Conservation (phyloP, 2,888 invertebrate species). For the Macropis europaea region DNA sequence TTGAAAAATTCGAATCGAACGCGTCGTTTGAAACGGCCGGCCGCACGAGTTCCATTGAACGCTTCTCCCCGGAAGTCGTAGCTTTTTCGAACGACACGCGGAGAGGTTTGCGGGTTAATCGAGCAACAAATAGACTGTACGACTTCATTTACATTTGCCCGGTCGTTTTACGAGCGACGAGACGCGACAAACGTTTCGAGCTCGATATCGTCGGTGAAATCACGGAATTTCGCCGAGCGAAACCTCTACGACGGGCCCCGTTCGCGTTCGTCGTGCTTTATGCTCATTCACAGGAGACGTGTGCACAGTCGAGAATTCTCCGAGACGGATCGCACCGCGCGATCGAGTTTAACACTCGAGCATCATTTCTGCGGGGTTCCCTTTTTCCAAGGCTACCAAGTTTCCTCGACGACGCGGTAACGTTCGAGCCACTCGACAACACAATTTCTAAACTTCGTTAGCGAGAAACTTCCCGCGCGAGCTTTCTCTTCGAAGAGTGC, state of each 20-base stretch:
- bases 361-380: background rate
- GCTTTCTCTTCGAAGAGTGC: too few species aligned
- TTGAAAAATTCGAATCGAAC: too few species aligned
- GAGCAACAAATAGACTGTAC: background rate
- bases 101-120: background rate
- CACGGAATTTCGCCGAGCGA: slow-evolving; percentile 1
- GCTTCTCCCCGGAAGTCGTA: too few species aligned
- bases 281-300: background rate
- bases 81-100: too few species aligned
- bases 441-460: slow-evolving; percentile 22
- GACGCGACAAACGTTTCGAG: slow-evolving; percentile 12
- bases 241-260: slow-evolving; percentile 22
- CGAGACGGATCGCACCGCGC: background rate
- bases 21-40: too few species aligned
- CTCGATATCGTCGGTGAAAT: slow-evolving; percentile 15
- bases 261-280: slow-evolving; percentile 17
- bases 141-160: background rate
- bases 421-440: background rate
- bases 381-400: background rate
- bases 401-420: background rate
- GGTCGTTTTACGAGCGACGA: slow-evolving; percentile 28
- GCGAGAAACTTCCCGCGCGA: slow-evolving; percentile 26
- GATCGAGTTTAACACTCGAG: background rate
- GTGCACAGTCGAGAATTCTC: too few species aligned
- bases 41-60: too few species aligned